phyloP scores from a whole-genome alignment of 2,888 invertebrate species.

The Tortrix viridana region DNA sequence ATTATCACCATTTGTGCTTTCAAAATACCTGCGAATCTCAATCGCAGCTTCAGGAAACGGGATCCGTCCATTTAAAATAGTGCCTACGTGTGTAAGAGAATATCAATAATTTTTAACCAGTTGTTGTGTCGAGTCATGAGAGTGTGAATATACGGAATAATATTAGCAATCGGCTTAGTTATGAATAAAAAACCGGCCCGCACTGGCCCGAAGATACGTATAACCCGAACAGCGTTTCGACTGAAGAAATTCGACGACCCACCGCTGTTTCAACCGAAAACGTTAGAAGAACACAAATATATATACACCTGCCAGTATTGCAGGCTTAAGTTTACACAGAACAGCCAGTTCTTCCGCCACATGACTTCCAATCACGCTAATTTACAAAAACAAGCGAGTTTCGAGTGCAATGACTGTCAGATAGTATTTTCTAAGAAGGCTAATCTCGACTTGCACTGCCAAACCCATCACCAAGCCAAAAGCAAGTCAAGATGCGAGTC shows the following conservation, averaged over 20 bases:
- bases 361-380: constrained; percentile 74
- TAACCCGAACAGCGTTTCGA: constrained; percentile 63
- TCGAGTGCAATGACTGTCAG: constrained; percentile 73
- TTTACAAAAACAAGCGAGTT: constrained; percentile 69
- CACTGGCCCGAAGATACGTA: constrained; percentile 71
- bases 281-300: constrained; percentile 60
- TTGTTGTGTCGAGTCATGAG: constrained; percentile 20
- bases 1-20: constrained; percentile 2
- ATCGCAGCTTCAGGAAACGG: constrained; percentile 3
- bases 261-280: constrained; percentile 34
- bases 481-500: constrained; percentile 74
- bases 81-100: constrained; percentile 35
- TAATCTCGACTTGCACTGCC: constrained; percentile 68
- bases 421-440: constrained; percentile 69
- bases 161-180: constrained; percentile 47
- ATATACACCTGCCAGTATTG: constrained; percentile 76
- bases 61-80: constrained; percentile 24
- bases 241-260: constrained; percentile 57
- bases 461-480: constrained; percentile 66
- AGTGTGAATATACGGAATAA: constrained; percentile 21
- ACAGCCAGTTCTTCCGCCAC: constrained; percentile 76
- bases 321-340: constrained; percentile 71
- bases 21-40: constrained; percentile 6
- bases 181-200: constrained; percentile 75
- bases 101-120: constrained; percentile 9